Conservation (phyloP, 2,797 vertebrate genomes). For the Vultur gryphus region DNA sequence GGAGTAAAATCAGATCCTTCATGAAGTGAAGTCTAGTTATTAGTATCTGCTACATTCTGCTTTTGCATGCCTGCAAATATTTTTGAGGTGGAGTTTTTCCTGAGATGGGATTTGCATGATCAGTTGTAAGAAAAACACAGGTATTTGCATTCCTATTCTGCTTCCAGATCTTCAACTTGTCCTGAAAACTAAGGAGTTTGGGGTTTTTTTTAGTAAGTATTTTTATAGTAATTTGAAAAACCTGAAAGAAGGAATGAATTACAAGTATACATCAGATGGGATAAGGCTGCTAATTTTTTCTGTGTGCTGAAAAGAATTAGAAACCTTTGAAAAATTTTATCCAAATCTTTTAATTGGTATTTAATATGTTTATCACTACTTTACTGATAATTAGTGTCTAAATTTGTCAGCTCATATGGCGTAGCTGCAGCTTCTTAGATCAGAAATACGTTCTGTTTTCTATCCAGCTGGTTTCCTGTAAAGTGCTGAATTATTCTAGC, state of each 20-base stretch:
- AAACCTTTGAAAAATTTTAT: not conserved
- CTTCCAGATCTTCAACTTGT: not conserved
- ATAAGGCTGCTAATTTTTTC: not conserved
- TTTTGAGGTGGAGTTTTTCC: not conserved
- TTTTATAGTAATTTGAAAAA: not conserved
- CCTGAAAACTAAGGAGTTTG: not conserved
- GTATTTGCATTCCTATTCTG: not conserved
- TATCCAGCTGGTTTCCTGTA: constrained; percentile 52
- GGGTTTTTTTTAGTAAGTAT: not conserved
- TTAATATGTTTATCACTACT: not conserved
- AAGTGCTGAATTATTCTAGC: constrained; percentile 57
- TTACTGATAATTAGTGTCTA: not conserved
- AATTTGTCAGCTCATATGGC: not conserved
- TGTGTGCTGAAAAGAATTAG: not conserved
- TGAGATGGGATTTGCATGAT: not conserved
- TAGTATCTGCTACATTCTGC: not conserved
- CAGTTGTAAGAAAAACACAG: not conserved
- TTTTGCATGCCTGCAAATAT: not conserved
- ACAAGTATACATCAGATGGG: not conserved
- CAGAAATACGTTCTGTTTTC: constrained; percentile 23
- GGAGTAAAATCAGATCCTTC: not conserved
- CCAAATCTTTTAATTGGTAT: not conserved
- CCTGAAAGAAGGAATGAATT: not conserved
- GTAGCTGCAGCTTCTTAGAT: constrained; percentile 10
- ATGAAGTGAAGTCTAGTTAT: not conserved